These are phyloP conservation scores for Neodiprion lecontei DNA, from an alignment of 1,140 invertebrate species.

Conservation along the genomic window DNA sequence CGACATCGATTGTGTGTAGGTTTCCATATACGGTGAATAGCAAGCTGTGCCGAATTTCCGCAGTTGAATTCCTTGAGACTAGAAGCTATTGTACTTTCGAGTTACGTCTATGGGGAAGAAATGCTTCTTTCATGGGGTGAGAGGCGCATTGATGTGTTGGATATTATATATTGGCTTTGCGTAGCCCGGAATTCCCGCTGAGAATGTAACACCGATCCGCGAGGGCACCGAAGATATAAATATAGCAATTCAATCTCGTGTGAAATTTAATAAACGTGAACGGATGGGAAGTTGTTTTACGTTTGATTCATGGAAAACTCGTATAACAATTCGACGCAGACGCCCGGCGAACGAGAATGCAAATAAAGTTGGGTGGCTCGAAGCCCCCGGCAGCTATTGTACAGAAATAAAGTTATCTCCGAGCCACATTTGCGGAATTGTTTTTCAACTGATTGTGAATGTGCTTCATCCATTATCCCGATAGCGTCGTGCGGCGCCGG, in stretches of 20 bases:
- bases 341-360: no score
- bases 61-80: no score
- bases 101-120: no score
- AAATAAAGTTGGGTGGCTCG: no score
- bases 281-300: slow-evolving; percentile 1
- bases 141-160: no score
- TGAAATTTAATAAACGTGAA: slow-evolving; percentile 6
- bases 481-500: background rate
- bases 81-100: no score
- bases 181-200: background rate
- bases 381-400: background rate
- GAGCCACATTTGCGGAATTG: slow-evolving; percentile 4
- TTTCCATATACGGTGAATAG: no score
- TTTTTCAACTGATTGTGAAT: background rate
- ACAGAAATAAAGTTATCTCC: background rate
- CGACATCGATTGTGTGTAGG: no score
- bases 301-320: background rate
- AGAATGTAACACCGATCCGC: background rate
- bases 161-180: background rate
- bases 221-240: background rate
- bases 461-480: background rate
- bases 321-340: no score
- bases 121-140: no score
- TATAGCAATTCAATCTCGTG: background rate
- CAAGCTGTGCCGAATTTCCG: no score